Base-by-base conservation (phyloP, 2,888 invertebrate genomes). In the Ephialtes manifestator region DNA sequence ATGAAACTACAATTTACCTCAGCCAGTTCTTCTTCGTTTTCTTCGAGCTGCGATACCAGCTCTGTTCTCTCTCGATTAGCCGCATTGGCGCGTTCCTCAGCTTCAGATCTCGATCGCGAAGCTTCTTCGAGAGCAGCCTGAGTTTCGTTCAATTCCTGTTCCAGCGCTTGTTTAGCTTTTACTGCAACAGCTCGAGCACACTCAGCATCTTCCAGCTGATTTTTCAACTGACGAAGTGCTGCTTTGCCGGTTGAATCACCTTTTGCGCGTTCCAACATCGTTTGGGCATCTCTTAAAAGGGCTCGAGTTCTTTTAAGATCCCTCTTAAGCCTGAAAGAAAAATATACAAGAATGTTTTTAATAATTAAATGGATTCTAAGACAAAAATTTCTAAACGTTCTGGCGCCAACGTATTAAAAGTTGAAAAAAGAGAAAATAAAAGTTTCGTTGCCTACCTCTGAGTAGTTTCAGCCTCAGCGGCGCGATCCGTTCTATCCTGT, bases 241-340 rank as follows among this genome's bases (percentile, higher is more conserved):
- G 94, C 94, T 90, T 97, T 98, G 88, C 97, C 97, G 0, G 98
- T 97, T 15, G 97, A 97, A 87, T 98, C 98, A 46, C 97, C 97
- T 93, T 98, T 98, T 43, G 97, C 96, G 86, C 98, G 96, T 90
- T 99, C 98, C 79, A 99, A 95, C 96, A 98, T 98, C 0, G 97
- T 96, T 92, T 99, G 99, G 1, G 99, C 98, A 93, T 99, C 99
- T 88, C 97, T 96, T 0, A 99, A 95, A 79, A 99, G 94, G 0
- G 98, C 99, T 92, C 98, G 97, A 86, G 98, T 98, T 92, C 98
- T 96, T 93, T 98, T 97, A 90, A 99, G 94, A 91, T 99, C 99
- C 87, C 97, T 96, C 92, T 97, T 97, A 79, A 99, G 95, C 90
- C 97, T 96, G 89, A 20, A 15, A 51, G 4, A 86, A 43, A n/a